A percentile compares a stretch with the other conserved stretches of the same genome.
Conservation (phyloP, 2,888 invertebrate genomes). For the Abrostola triplasia region DNA sequence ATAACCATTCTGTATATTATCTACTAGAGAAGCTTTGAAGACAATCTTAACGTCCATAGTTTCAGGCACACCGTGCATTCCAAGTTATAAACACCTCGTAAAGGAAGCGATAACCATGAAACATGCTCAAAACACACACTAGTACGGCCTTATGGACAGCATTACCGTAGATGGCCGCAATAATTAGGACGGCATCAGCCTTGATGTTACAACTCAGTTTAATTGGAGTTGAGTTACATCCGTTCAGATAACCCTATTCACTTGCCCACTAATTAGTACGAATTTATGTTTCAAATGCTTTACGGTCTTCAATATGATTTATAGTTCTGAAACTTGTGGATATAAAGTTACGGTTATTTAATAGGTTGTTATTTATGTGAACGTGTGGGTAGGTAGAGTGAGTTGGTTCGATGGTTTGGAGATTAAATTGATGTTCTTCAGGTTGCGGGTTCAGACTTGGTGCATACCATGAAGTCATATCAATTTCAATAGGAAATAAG, state of each 20-base stretch:
- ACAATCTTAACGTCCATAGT: slow-evolving; percentile 1
- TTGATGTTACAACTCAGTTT: slow-evolving; percentile 45
- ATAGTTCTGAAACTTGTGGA: slow-evolving; percentile 35
- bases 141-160: slow-evolving; percentile 10
- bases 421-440: no score
- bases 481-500: no score
- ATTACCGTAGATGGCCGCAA: slow-evolving; percentile 40
- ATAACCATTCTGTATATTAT: slow-evolving; percentile 1
- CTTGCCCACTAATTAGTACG: slow-evolving; percentile 50
- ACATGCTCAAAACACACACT: slow-evolving; percentile 4
- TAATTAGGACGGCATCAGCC: slow-evolving; percentile 32
- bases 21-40: neutral
- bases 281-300: slow-evolving; percentile 58
- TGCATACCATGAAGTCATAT: no score
- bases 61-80: neutral
- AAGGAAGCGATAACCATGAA: slow-evolving; percentile 24
- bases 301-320: slow-evolving; percentile 50
- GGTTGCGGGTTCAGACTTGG: no score
- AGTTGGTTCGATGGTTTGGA: no score
- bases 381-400: no score
- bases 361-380: no score
- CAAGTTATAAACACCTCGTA: slow-evolving; percentile 38
- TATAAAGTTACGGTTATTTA: slow-evolving; percentile 20
- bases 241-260: slow-evolving; percentile 47
- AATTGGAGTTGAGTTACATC: slow-evolving; percentile 59